Evolutionary conservation across 2,888 invertebrate genomes (phyloP).

Genomic region (Lasius fuliginosus): DNA sequence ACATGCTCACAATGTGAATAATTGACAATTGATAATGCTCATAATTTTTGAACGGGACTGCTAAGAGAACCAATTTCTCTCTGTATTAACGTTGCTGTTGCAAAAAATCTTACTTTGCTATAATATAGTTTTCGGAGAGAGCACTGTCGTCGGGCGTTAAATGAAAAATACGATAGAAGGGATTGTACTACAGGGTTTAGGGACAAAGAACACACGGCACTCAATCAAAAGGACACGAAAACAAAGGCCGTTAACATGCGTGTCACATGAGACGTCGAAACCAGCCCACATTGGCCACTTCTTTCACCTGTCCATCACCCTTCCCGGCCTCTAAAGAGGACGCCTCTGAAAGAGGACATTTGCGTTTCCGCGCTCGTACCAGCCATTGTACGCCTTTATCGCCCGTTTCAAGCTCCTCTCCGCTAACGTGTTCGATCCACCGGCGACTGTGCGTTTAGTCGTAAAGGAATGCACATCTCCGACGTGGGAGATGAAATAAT

Average conservation of each 20-base stretch:
- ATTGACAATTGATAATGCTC: not conserved
- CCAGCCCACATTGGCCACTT: conserved; percentile 86
- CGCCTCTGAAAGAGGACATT: conserved; percentile 81
- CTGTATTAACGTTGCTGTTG: not conserved
- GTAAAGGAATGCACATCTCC: conserved; percentile 64
- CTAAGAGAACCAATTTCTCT: not conserved
- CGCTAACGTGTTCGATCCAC: conserved; percentile 57
- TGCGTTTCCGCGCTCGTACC: conserved; percentile 75
- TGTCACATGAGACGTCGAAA: conserved; percentile 86
- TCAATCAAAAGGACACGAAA: conserved; percentile 84
- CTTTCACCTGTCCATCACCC: conserved; percentile 85
- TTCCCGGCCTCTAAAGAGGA: conserved; percentile 78
- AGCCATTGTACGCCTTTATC: conserved; percentile 77
- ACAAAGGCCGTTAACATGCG: conserved; percentile 83
- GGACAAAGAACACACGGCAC: conserved; percentile 77
- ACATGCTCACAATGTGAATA: not conserved
- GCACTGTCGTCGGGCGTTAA: conserved; percentile 53
- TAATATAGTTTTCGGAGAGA: conserved; percentile 51
- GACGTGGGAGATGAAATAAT: conserved; percentile 63
- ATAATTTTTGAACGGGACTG: not conserved
- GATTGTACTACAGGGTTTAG: conserved; percentile 23
- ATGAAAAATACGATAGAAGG: conserved; percentile 57
- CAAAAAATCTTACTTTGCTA: not conserved
- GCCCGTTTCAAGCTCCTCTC: conserved; percentile 69
- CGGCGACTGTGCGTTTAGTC: conserved; percentile 54